Evolutionary conservation across 2,113 vertebrate species (phyloP).

Genomic region (Emydura subglobosa): DNA sequence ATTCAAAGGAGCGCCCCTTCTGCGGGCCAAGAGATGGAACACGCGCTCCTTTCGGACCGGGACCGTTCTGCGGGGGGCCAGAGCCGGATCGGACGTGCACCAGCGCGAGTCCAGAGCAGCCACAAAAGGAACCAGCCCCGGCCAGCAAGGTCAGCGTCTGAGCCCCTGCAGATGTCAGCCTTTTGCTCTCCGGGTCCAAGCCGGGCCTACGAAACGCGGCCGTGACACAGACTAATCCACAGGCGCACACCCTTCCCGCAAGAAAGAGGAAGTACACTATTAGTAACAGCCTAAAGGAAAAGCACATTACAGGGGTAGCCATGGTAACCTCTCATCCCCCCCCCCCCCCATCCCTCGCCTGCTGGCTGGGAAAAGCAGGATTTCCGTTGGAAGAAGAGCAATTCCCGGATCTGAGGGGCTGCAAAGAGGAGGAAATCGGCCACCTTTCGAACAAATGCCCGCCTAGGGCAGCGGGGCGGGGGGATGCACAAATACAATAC

Average conservation of each 20-base stretch:
- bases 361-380: slow-evolving; percentile 57
- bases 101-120: not conserved
- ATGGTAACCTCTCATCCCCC: not conserved
- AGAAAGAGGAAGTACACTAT: not conserved
- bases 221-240: not conserved
- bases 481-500: not conserved
- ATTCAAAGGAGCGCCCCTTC: not conserved
- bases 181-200: not conserved
- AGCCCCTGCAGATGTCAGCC: not conserved
- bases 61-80: not conserved
- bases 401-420: slow-evolving; percentile 73
- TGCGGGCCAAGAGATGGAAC: not conserved
- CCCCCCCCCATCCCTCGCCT: not conserved
- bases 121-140: not conserved
- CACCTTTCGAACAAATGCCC: not conserved
- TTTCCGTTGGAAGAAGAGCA: slow-evolving; percentile 74
- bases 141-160: not conserved
- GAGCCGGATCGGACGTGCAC: not conserved
- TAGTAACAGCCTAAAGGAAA: not conserved
- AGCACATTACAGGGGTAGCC: not conserved
- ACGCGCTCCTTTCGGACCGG: not conserved
- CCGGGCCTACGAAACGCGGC: not conserved
- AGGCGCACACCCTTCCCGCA: not conserved
- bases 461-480: slow-evolving; percentile 49
- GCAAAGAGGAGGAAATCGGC: slow-evolving; percentile 42